Evolutionary conservation across 2,888 invertebrate species (phyloP).

Genomic region (Balanococcus diminutus): DNA sequence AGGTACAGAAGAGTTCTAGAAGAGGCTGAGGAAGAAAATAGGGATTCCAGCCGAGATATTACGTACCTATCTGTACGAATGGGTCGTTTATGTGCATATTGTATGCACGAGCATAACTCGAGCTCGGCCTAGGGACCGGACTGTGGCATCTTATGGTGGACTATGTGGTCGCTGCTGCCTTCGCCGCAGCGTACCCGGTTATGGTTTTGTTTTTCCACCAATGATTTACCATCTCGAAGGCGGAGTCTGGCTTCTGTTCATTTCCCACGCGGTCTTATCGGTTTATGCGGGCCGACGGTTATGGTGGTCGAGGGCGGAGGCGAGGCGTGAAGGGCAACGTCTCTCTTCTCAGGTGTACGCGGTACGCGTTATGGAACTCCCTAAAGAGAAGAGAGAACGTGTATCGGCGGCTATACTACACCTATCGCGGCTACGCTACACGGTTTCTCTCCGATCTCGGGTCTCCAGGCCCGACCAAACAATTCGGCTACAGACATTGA

Average conservation of each 20-base stretch:
- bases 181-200: not conserved
- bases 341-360: constrained; percentile 35
- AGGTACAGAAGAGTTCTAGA: not conserved
- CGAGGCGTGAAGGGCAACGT: not conserved
- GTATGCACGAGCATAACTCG: no score
- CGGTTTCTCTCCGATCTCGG: no score
- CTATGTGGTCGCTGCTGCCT: no score
- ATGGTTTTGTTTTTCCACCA: constrained; percentile 55
- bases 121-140: not conserved
- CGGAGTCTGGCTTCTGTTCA: constrained; percentile 68
- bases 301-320: constrained; percentile 23
- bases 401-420: no score
- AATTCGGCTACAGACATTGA: constrained; percentile 46
- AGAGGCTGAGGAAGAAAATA: not conserved
- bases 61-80: no score
- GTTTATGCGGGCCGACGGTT: constrained; percentile 6
- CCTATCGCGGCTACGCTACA: no score
- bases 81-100: no score
- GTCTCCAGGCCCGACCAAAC: no score
- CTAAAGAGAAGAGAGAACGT: not conserved
- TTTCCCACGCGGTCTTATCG: constrained; percentile 66
- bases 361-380: no score
- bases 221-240: constrained; percentile 59
- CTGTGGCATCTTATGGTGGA: no score
- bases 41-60: not conserved